Conservation (phyloP, 2,888 invertebrate genomes). For the Perizoma affinitatum region DNA sequence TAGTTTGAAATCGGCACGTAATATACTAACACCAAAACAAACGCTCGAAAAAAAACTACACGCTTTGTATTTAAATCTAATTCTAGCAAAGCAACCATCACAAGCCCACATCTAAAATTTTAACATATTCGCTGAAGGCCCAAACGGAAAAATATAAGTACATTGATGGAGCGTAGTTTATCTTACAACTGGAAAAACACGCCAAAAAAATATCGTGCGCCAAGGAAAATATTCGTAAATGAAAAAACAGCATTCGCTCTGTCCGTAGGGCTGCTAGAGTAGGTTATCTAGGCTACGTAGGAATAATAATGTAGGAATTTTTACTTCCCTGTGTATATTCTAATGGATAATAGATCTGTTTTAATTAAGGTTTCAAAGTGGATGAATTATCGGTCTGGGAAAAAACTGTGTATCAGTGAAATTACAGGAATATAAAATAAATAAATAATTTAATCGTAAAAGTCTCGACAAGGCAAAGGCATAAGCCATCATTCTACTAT, state of each 20-base stretch:
- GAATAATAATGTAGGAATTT: slow-evolving; percentile 25
- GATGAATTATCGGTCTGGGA: no score
- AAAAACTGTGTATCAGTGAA: no score
- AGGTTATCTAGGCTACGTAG: slow-evolving; percentile 2
- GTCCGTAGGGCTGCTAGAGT: slow-evolving; percentile 61
- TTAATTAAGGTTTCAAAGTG: no score
- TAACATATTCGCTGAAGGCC: slow-evolving; percentile 36
- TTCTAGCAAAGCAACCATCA: not conserved
- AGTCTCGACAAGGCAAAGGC: no score
- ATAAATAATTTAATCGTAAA: no score
- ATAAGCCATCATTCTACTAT: no score
- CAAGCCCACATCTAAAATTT: slow-evolving; percentile 19
- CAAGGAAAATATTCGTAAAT: slow-evolving; percentile 83
- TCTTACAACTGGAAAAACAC: slow-evolving; percentile 82
- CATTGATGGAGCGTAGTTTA: slow-evolving; percentile 82
- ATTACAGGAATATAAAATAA: no score
- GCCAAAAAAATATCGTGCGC: slow-evolving; percentile 80
- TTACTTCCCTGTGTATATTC: not conserved
- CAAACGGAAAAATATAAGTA: slow-evolving; percentile 71
- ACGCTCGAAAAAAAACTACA: not conserved
- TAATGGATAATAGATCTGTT: no score
- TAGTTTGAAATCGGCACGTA: not conserved
- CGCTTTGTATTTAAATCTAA: not conserved
- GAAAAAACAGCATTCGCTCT: slow-evolving; percentile 79
- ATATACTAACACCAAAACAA: not conserved